These are phyloP conservation scores for Benthosema pterotum DNA, from an alignment of 2,797 vertebrate genomes.

Conservation along the genomic window DNA sequence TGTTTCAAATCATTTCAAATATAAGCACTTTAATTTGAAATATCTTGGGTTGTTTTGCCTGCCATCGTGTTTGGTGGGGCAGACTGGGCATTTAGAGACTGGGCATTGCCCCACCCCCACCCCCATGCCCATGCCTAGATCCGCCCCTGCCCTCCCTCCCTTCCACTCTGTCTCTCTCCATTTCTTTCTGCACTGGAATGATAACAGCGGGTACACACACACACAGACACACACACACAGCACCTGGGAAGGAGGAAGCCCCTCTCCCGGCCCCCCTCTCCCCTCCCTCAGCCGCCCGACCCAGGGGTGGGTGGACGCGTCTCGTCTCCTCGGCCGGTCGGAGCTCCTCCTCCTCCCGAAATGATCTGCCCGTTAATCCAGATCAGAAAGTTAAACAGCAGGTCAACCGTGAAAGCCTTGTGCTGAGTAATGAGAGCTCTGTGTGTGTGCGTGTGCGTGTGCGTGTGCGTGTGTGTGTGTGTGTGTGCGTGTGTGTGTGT, in stretches of 20 bases:
- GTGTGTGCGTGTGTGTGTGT: conserved; percentile 16
- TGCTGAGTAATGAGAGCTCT: conserved; percentile 71
- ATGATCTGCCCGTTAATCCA: conserved; percentile 72
- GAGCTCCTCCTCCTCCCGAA: conserved; percentile 62
- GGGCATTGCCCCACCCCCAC: no score
- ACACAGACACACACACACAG: no score
- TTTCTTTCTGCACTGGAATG: no score
- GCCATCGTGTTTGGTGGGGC: no score
- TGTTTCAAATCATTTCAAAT: no score
- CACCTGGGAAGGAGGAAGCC: conserved; percentile 73
- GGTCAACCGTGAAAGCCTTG: conserved; percentile 78
- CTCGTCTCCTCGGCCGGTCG: conserved; percentile 34
- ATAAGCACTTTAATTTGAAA: no score
- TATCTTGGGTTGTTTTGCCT: no score
- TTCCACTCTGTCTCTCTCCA: no score
- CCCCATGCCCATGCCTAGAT: no score
- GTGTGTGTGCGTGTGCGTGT: conserved; percentile 33
- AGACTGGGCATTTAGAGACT: no score
- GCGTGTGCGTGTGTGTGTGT: conserved; percentile 10
- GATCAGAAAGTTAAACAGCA: conserved; percentile 77
- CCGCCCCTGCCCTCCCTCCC: no score
- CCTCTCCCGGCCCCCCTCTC: conserved; percentile 22
- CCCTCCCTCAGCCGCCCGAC: no score
- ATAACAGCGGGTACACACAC: conserved; percentile 61
- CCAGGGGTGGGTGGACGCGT: conserved; percentile 42